A percentile compares a stretch with the other conserved stretches of the same genome.
These are phyloP conservation scores for Orchesella flavescens DNA, from an alignment of 2,888 invertebrate genomes.

Conservation along the genomic window DNA sequence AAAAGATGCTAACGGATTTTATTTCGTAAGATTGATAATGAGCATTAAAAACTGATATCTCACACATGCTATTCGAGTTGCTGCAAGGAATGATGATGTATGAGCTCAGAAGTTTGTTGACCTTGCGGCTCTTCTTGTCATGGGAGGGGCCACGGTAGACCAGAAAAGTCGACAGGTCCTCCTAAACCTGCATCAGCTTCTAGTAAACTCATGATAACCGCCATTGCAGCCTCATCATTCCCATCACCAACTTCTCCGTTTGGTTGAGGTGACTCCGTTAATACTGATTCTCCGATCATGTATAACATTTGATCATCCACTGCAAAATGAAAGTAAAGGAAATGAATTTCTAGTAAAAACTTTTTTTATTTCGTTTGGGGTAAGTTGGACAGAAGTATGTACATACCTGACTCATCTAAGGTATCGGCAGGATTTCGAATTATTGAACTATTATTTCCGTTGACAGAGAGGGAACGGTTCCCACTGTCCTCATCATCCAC, in stretches of 20 bases:
- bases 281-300: slow-evolving; percentile 77
- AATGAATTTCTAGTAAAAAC: too few relatives aligned
- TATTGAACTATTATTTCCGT: slow-evolving; percentile 51
- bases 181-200: slow-evolving; percentile 92
- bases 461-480: slow-evolving; percentile 37
- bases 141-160: slow-evolving; percentile 89
- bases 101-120: too few relatives aligned
- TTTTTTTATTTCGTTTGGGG: too few relatives aligned
- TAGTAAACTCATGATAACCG: slow-evolving; percentile 90
- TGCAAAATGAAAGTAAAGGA: slow-evolving; percentile 13
- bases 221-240: slow-evolving; percentile 92
- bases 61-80: too few relatives aligned
- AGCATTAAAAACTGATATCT: too few relatives aligned
- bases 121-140: slow-evolving; percentile 73
- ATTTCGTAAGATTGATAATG: too few relatives aligned
- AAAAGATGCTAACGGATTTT: too few relatives aligned
- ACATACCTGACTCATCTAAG: slow-evolving; percentile 37
- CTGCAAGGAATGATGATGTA: too few relatives aligned
- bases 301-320: slow-evolving; percentile 78
- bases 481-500: slow-evolving; percentile 11
- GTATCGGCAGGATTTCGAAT: slow-evolving; percentile 27
- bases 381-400: too few relatives aligned
- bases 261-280: slow-evolving; percentile 72
- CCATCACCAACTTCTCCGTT: slow-evolving; percentile 79
- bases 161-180: slow-evolving; percentile 89